Conservation (phyloP, 2,888 invertebrate species). For the Tipula helvola region DNA sequence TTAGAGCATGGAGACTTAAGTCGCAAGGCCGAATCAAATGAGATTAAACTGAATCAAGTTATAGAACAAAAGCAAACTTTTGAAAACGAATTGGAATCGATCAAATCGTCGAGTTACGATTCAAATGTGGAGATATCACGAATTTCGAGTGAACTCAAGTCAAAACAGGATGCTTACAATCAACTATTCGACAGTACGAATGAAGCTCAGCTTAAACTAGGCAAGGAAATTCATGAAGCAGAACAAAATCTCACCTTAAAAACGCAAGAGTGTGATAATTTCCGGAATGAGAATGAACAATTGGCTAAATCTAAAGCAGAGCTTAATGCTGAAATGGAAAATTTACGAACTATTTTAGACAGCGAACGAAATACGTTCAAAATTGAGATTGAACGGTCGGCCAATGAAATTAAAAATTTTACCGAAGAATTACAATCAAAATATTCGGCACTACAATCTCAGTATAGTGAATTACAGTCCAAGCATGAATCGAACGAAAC, state of each 20-base stretch:
- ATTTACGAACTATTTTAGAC: not conserved
- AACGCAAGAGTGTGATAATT: not conserved
- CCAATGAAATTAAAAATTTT: no score
- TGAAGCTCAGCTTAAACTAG: slow-evolving; percentile 33
- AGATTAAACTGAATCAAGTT: slow-evolving; percentile 45
- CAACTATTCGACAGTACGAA: slow-evolving; percentile 38
- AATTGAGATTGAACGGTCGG: not conserved
- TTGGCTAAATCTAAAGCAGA: not conserved
- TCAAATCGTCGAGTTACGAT: slow-evolving; percentile 46
- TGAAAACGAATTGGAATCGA: slow-evolving; percentile 44
- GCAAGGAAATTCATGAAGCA: slow-evolving; percentile 33
- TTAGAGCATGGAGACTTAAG: slow-evolving; percentile 44
- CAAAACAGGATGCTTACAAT: slow-evolving; percentile 45
- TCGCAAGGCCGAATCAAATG: slow-evolving; percentile 41
- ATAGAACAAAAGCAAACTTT: slow-evolving; percentile 43
- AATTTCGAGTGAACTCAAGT: slow-evolving; percentile 42
- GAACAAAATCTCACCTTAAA: slow-evolving; percentile 28
- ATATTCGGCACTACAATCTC: not conserved
- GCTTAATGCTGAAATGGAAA: not conserved
- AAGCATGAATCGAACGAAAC: not conserved
- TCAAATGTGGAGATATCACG: slow-evolving; percentile 45
- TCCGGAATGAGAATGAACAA: not conserved
- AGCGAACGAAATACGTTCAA: not conserved
- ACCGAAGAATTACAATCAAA: not conserved
- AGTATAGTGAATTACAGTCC: not conserved